Evolutionary conservation across 2,113 vertebrate species (phyloP).

Genomic region (Cariama cristata): DNA sequence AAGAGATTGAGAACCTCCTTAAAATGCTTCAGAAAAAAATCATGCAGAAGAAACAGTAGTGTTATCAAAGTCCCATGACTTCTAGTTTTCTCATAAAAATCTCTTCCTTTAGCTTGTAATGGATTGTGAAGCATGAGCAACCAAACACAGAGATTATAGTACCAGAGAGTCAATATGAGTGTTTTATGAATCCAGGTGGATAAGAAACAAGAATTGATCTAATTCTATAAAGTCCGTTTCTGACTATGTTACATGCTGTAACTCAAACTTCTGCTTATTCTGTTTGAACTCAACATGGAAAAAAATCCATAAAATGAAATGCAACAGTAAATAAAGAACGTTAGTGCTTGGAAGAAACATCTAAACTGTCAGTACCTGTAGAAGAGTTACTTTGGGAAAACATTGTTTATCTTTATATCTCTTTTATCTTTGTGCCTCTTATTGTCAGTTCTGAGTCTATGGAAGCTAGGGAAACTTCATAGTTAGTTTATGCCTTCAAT

Average conservation of each 20-base stretch:
- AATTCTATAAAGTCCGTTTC: background rate
- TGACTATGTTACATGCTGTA: background rate
- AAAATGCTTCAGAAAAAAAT: background rate
- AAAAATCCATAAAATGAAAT: constrained; percentile 52
- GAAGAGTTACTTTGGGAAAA: background rate
- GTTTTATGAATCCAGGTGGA: constrained; percentile 30
- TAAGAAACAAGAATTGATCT: constrained; percentile 32
- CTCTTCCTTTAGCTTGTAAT: background rate
- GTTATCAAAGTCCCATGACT: background rate
- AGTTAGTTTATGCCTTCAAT: background rate
- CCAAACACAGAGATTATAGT: background rate
- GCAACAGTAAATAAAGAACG: background rate
- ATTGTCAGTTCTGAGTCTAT: background rate
- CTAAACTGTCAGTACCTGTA: background rate
- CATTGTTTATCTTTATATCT: background rate
- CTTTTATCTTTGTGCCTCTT: background rate
- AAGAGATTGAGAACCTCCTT: background rate
- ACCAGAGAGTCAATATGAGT: background rate
- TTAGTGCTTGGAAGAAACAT: background rate
- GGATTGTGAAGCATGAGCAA: background rate
- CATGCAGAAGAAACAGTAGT: background rate
- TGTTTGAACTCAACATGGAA: background rate
- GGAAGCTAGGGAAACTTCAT: background rate
- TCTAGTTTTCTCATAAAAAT: background rate
- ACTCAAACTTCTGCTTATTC: constrained; percentile 30